Evolutionary conservation across 1,140 invertebrate species (phyloP), one percentile per base, ranked within the genome.

Genomic region (Tachypleus tridentatus): DNA sequence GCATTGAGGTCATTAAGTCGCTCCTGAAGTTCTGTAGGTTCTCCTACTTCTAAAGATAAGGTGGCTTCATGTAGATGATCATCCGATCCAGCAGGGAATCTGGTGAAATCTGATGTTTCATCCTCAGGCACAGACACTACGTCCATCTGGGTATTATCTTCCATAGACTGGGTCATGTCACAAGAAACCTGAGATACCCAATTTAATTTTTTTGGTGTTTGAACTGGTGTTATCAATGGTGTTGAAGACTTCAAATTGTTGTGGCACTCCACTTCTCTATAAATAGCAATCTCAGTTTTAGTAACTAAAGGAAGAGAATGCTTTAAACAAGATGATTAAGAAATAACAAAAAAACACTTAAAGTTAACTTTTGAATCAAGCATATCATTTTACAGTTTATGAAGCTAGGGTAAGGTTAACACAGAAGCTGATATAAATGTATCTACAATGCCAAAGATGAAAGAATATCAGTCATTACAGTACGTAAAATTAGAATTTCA

Each of bases 191-290:
- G 29, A 29, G 29, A 29, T 29, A 4, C 10, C 4, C 56, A 6
- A 9, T 57, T 57, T 57, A 57, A 57, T 57, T 57, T 57, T 57
- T 57, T 57, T 57, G 56, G 47, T 57, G 29, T 29, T 29, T 29
- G 29, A 29, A 29, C 29, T 29, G 29, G 29, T 29, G 56, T 57
- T 57, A 9, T 57, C 10, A 57, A 4, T 57, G 56, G 56, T 57
- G 56, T 57, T 5, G 56, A 57, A 57, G 56, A 57, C n/a, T 8
- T 54, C 52, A 29, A 6, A 62, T 49, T 52, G 47, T 62, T 51
- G 5, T 53, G 47, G 50, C 50, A 53, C 50, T 62, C 49, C 7
- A n/a, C 5, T 47, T 62, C 49, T 51, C 29, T 53, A 11, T 2
- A 29, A 29, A 29, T 29, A 29, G 29, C 29, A 29, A 29, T 29